Conservation (phyloP, 2,113 vertebrate genomes). For the Gallinago paraguaiae region DNA sequence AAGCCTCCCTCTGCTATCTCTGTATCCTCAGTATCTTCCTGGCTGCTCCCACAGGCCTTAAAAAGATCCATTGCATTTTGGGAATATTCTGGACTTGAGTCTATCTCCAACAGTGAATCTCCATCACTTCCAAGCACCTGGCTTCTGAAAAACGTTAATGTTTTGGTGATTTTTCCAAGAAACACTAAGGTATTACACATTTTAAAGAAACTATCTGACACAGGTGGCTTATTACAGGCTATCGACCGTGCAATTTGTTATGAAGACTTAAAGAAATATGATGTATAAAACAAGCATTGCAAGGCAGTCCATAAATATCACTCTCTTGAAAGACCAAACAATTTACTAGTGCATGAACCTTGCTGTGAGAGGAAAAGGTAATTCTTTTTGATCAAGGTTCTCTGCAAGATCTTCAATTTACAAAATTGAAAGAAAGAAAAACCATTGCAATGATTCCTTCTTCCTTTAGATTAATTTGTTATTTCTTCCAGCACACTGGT, state of each 20-base stretch:
- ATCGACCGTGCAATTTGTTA: background rate
- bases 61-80: conserved; percentile 70
- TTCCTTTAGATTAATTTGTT: background rate
- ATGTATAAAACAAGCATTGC: background rate
- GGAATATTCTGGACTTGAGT: conserved; percentile 78
- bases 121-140: conserved; percentile 81
- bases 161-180: conserved; percentile 51
- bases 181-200: background rate
- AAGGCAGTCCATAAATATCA: background rate
- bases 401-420: background rate
- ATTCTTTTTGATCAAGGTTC: background rate
- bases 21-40: conserved; percentile 71
- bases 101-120: conserved; percentile 77
- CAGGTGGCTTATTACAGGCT: background rate
- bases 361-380: background rate
- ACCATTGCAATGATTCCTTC: background rate
- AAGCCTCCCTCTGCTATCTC: conserved; percentile 73
- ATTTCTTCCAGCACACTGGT: background rate
- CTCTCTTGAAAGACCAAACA: background rate
- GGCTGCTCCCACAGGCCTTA: conserved; percentile 75
- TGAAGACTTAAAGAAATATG: background rate
- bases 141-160: conserved; percentile 75
- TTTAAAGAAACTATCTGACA: background rate
- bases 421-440: background rate
- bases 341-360: background rate